A percentile compares a stretch with the other conserved stretches of the same genome.
phyloP scores from a whole-genome alignment of 2,888 invertebrate genomes.

The Cataglyphis albicans region DNA sequence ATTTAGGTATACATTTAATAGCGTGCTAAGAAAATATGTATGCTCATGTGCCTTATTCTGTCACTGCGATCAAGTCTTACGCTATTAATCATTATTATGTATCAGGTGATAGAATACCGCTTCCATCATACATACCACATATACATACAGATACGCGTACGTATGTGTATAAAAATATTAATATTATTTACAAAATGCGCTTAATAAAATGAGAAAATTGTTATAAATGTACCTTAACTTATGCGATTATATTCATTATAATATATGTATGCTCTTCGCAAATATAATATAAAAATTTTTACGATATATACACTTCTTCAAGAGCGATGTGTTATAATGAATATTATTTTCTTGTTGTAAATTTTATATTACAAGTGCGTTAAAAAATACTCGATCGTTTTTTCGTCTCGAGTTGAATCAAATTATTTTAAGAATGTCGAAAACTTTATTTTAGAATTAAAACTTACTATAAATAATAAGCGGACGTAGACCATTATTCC shows the following conservation, averaged over 20 bases:
- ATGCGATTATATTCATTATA: constrained; percentile 43
- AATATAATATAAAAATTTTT: constrained; percentile 3
- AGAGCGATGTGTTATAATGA: constrained; percentile 7
- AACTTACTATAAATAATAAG: constrained; percentile 7
- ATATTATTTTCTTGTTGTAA: constrained; percentile 46
- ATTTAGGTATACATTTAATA: background rate
- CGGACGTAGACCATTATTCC: background rate
- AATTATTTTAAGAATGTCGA: constrained; percentile 18
- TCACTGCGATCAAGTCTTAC: background rate
- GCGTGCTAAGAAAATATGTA: constrained; percentile 18
- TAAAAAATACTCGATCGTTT: constrained; percentile 14
- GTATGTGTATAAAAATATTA: constrained; percentile 18
- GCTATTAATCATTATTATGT: background rate
- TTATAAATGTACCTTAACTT: constrained; percentile 50
- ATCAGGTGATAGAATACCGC: background rate
- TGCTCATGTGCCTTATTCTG: constrained; percentile 29
- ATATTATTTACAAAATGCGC: constrained; percentile 44
- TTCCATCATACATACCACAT: background rate
- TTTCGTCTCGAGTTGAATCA: background rate
- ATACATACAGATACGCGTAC: background rate
- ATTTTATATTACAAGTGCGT: constrained; percentile 55
- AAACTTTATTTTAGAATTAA: background rate
- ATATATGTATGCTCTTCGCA: background rate
- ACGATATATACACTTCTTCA: constrained; percentile 24
- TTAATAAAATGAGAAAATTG: constrained; percentile 53